Evolutionary conservation across 2,797 vertebrate genomes (phyloP).

Genomic region (Numenius phaeopus): DNA sequence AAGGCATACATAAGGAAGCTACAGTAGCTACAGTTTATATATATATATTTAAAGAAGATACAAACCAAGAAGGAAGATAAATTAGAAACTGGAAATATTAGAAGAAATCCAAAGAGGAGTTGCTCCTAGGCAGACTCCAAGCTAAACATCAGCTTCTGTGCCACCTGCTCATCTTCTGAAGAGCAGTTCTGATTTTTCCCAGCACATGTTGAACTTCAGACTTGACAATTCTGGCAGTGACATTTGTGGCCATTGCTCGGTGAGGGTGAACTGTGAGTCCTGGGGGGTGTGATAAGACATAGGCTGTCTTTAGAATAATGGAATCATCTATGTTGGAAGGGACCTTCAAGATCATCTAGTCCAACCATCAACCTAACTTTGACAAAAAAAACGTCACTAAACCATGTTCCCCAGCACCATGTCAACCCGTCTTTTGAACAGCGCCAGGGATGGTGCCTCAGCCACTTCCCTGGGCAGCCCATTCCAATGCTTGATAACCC

Average conservation of each 20-base stretch:
- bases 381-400: too few relatives aligned
- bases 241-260: neutral
- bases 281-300: neutral
- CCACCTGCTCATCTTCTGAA: neutral
- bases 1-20: accelerated
- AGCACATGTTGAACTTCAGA: neutral
- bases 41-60: neutral
- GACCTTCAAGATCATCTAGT: too few relatives aligned
- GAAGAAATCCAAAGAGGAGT: neutral
- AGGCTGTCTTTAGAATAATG: neutral
- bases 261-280: neutral
- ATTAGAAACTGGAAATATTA: neutral
- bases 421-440: too few relatives aligned
- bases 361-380: too few relatives aligned
- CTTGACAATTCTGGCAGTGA: neutral
- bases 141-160: neutral
- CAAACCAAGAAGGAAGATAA: neutral
- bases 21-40: neutral
- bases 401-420: too few relatives aligned
- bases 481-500: too few relatives aligned
- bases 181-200: neutral
- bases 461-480: too few relatives aligned
- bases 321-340: too few relatives aligned
- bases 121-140: neutral
- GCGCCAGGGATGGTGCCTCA: too few relatives aligned